A percentile compares a stretch with the other conserved stretches of the same genome.
These are phyloP conservation scores for Notolepis coatsorum DNA, from an alignment of 2,797 vertebrate species.

Conservation along the genomic window DNA sequence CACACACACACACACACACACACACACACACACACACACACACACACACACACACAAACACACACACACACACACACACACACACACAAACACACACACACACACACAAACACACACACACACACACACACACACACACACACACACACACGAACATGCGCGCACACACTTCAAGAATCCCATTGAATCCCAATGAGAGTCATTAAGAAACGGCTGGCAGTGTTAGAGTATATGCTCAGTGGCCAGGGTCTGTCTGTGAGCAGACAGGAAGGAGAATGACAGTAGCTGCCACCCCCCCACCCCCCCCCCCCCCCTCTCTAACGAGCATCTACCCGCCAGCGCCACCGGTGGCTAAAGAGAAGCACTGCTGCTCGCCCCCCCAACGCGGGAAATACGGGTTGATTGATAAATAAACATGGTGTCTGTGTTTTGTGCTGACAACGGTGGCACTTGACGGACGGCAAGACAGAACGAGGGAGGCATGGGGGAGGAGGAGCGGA, in stretches of 20 bases:
- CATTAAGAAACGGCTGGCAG: slow-evolving; percentile 48
- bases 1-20: no score
- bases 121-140: background rate
- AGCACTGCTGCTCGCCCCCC: background rate
- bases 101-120: slow-evolving; percentile 10
- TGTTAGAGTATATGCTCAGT: slow-evolving; percentile 46
- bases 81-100: slow-evolving; percentile 1
- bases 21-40: no score
- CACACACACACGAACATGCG: slow-evolving; percentile 9
- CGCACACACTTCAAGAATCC: slow-evolving; percentile 16
- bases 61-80: background rate
- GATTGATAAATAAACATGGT: slow-evolving; percentile 22
- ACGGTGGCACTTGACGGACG: slow-evolving; percentile 25
- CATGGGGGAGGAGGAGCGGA: slow-evolving; percentile 8
- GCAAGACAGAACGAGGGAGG: background rate
- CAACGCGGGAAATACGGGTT: background rate
- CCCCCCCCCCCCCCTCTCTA: slow-evolving; percentile 30
- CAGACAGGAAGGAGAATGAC: slow-evolving; percentile 35
- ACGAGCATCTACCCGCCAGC: slow-evolving; percentile 9
- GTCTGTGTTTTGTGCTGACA: slow-evolving; percentile 20
- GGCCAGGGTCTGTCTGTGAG: slow-evolving; percentile 30
- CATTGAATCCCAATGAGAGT: slow-evolving; percentile 37
- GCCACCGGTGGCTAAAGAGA: background rate
- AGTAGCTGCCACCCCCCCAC: slow-evolving; percentile 28
- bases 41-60: no score